phyloP scores from a whole-genome alignment of 2,113 vertebrate genomes.

The Suncus etruscus region DNA sequence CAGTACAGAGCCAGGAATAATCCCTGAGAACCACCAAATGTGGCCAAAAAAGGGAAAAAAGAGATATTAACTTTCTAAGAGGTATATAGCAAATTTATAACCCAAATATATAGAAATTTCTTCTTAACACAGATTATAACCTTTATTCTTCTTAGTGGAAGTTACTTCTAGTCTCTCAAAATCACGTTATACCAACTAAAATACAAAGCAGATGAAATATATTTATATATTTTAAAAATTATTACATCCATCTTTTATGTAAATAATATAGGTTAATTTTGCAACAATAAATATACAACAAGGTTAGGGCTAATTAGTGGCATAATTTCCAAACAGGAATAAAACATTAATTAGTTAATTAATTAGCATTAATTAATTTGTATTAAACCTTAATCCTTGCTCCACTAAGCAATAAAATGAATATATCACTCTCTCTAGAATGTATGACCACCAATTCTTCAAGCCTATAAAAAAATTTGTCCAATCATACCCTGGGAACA shows the following conservation, averaged over 20 bases:
- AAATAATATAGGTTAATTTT: background rate
- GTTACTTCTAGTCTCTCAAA: background rate
- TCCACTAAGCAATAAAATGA: background rate
- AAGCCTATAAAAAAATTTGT: background rate
- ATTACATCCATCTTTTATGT: background rate
- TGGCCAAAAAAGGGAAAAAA: too few species aligned
- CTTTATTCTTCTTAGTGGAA: conserved; percentile 12
- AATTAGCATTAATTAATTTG: too few species aligned
- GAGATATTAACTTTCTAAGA: too few species aligned
- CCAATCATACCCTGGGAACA: background rate
- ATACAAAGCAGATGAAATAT: background rate
- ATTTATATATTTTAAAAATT: background rate
- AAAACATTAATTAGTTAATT: background rate
- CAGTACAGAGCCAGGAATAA: too few species aligned
- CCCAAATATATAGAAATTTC: too few species aligned
- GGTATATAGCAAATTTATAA: too few species aligned
- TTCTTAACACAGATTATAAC: background rate
- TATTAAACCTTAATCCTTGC: background rate
- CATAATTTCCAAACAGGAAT: background rate
- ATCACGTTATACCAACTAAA: background rate
- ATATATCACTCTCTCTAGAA: background rate
- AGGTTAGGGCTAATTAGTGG: background rate
- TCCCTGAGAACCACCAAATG: too few species aligned
- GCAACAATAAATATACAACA: background rate
- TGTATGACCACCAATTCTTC: background rate